Evolutionary conservation across 1,140 invertebrate species (phyloP).

Genomic region (Bombus sibiricus): DNA sequence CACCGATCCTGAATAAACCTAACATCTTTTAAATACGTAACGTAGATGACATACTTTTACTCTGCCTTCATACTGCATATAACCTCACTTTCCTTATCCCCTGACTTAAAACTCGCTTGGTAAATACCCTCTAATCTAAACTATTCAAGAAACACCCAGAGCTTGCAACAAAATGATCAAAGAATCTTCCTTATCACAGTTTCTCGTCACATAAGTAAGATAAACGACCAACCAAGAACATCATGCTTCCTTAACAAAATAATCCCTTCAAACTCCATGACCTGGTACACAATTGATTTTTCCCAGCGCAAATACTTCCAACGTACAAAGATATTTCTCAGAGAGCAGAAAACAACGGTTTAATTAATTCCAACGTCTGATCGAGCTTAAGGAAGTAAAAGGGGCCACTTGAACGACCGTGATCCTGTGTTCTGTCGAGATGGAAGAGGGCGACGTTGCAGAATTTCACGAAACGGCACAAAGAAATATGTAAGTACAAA

Average conservation of each 20-base stretch:
- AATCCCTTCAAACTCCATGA: neutral
- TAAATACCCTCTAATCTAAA: neutral
- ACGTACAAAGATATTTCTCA: neutral
- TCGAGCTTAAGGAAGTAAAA: too few species aligned
- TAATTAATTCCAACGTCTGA: neutral
- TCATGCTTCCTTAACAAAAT: neutral
- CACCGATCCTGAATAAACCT: neutral
- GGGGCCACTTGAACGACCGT: too few species aligned
- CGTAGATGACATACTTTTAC: neutral
- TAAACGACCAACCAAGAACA: neutral
- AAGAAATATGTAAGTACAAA: constrained; percentile 20
- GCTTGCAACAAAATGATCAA: neutral
- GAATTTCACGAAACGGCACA: neutral
- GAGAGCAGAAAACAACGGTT: neutral
- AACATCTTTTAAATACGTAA: neutral
- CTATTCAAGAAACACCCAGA: neutral
- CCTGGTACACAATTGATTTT: neutral
- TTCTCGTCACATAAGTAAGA: neutral
- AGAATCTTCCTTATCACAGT: neutral
- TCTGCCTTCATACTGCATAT: neutral
- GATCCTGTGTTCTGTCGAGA: neutral
- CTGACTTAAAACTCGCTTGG: neutral
- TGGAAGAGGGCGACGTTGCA: neutral
- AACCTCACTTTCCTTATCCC: neutral
- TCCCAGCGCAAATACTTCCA: neutral